These are phyloP conservation scores for Galago senegalensis DNA, from an alignment of 2,797 vertebrate species.

Conservation along the genomic window DNA sequence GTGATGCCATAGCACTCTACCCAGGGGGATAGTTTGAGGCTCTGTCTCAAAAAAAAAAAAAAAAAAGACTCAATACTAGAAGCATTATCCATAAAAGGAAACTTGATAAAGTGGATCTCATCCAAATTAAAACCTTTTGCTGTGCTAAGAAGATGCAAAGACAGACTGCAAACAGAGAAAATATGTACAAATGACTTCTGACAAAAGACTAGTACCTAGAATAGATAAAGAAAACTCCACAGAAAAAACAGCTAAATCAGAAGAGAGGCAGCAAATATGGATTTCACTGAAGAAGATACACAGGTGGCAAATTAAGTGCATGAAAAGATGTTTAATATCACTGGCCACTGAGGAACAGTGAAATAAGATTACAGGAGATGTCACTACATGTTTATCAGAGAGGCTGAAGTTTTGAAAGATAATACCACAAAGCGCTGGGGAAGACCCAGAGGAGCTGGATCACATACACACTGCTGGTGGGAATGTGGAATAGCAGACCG, in stretches of 20 bases:
- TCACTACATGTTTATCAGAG: neutral
- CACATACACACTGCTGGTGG: neutral
- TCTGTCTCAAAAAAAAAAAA: too few species aligned
- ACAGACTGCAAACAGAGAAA: neutral
- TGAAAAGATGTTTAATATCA: neutral
- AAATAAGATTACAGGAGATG: neutral
- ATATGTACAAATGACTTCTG: neutral
- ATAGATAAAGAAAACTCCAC: neutral
- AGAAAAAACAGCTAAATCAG: neutral
- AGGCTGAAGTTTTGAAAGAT: neutral
- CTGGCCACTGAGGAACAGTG: neutral
- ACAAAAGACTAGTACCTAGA: neutral
- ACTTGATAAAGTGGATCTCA: neutral
- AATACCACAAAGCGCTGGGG: neutral
- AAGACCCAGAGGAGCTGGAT: neutral
- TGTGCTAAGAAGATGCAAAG: conserved; percentile 23
- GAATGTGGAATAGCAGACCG: neutral
- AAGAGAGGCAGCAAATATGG: neutral
- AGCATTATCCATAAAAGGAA: neutral
- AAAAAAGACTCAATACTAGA: neutral
- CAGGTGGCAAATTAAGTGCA: neutral
- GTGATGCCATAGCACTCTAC: too few species aligned
- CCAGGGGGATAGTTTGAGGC: too few species aligned
- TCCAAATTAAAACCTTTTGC: neutral
- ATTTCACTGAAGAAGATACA: neutral